Base-by-base conservation (phyloP, 2,113 vertebrate species). In the Zapus hudsonius region DNA sequence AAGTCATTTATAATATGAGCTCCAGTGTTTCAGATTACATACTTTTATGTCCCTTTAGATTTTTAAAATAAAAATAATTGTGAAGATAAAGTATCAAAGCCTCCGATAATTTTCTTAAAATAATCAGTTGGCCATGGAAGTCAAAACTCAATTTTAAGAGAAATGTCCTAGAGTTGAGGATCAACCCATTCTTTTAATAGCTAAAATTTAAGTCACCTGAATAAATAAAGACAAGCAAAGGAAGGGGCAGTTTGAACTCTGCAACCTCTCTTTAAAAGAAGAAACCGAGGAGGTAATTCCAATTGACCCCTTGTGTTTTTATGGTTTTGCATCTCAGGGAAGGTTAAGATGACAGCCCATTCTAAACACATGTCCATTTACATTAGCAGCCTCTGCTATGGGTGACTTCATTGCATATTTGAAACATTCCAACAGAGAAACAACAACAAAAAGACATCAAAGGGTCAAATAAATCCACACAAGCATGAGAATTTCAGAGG, bases 161-260 rank as follows among this genome's bases (percentile, higher is more conserved):
- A 84, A 95, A 93, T 91, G 80, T 95, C 73, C 44, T 47, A 72
- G 73, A 57, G 16, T 74, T 91, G 95, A 91, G 59, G 81, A 82
- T 89, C 91, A 94, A 73, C n/a, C 17, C 55, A 73, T 79, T n/a
- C 27, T 67, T 92, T 75, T 80, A 94, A 86, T 29, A 93, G 69
- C 87, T 72, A 82, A 93, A 96, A 97, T 96, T 89, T 94, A 93
- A 96, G 84, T 97, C 95, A 96, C 95, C 95, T 97, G 96, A 96
- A 88, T 92, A 97, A 97, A 96, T 72, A 97, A 87, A 95, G 75
- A 44, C 38, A 84, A 3, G 12, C 38, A 81, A 87, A 92, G 78
- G 73, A 78, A 89, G 73, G 87, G 76, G 40, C 38, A 79, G 22
- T 44, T 55, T 97, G 94, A 97, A 91, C 89, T 94, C 90, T 83